Conservation (phyloP, 2,888 invertebrate genomes). For the Sphecodes monilicornis region DNA sequence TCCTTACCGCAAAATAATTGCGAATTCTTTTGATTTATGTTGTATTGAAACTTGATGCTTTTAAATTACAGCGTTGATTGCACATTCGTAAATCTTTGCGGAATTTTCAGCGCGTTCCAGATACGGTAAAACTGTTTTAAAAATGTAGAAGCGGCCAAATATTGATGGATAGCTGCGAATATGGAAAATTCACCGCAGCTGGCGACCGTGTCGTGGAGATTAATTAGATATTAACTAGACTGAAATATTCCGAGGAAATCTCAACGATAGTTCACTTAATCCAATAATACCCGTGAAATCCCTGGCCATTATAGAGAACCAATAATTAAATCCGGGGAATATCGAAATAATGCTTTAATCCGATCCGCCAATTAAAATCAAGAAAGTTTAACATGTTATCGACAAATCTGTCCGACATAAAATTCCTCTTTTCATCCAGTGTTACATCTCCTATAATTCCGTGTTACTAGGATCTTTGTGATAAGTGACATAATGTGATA, state of each 20-base stretch:
- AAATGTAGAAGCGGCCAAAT: background rate
- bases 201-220: conserved; percentile 32
- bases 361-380: background rate
- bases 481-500: background rate
- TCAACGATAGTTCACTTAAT: background rate
- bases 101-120: background rate
- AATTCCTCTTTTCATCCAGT: background rate
- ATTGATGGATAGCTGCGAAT: conserved; percentile 13
- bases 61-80: background rate
- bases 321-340: background rate
- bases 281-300: conserved; percentile 6
- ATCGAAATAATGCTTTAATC: background rate
- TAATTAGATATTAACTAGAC: background rate
- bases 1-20: background rate
- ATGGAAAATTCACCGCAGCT: background rate
- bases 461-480: background rate
- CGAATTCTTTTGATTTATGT: background rate
- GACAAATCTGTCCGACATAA: background rate
- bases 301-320: background rate
- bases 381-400: background rate
- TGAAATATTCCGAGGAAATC: conserved; percentile 12
- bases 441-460: background rate
- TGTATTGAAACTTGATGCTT: background rate
- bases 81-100: background rate
- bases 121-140: background rate